Conservation (phyloP, 2,113 vertebrate species). For the Recurvirostra avosetta region DNA sequence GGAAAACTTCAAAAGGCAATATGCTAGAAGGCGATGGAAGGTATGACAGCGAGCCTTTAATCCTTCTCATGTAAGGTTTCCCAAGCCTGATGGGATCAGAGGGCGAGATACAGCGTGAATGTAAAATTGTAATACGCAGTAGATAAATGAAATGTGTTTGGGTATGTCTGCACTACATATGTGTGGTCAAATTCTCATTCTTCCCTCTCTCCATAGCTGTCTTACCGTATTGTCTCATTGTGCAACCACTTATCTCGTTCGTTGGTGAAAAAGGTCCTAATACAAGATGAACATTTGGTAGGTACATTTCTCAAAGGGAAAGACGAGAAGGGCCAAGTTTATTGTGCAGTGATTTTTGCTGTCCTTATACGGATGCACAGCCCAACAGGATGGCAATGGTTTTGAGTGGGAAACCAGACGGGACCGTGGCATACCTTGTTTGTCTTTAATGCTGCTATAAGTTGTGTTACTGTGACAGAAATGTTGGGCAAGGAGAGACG, state of each 20-base stretch:
- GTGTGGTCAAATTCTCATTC: not conserved
- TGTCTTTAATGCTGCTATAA: not conserved
- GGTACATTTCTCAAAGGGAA: not conserved
- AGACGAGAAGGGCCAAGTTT: not conserved
- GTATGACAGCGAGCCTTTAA: constrained; percentile 49
- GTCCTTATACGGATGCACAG: not conserved
- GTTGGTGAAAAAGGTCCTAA: constrained; percentile 80
- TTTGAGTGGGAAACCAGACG: not conserved
- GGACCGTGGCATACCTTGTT: rapidly evolving
- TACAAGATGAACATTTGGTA: constrained; percentile 74
- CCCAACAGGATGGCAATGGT: not conserved
- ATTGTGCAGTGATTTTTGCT: not conserved
- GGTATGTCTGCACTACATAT: not conserved
- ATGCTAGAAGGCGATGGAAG: constrained; percentile 91
- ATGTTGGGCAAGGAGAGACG: not conserved
- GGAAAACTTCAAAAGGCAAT: constrained; percentile 92
- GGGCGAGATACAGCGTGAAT: not conserved
- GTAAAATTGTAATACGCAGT: not conserved
- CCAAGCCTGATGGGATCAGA: not conserved
- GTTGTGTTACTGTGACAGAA: not conserved
- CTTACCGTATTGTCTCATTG: constrained; percentile 87
- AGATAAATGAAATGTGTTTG: not conserved
- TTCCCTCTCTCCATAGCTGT: constrained; percentile 73
- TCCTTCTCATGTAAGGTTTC: not conserved
- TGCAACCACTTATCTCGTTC: constrained; percentile 92